Evolutionary conservation across 2,113 vertebrate genomes (phyloP), one percentile per base, ranked within the genome.

Genomic region (Leuciscus idus): DNA sequence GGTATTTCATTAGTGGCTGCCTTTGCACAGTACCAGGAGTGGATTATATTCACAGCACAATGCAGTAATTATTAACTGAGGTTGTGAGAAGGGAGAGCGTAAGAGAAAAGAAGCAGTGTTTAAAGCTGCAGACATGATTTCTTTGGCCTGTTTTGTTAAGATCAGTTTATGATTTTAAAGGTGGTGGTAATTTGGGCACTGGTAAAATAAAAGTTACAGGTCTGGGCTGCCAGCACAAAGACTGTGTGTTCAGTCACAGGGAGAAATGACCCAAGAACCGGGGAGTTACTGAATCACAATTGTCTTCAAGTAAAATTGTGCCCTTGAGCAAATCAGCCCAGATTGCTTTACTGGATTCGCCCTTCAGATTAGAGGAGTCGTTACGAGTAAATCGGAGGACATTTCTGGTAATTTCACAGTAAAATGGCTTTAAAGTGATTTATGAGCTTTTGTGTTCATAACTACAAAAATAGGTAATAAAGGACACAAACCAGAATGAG

Each of bases 11-110:
- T 62, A 19, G 10, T 50, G 19, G 43, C 75, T 46, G 62, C 36
- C 48, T 46, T 87, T 74, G 43, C 66, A 28, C 26, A 84, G 26
- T 84, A 52, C 36, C 15, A 81, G 46, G 12, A 68, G 55, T 85
- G 19, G 79, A 59, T 72, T 36, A 73, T 48, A 59, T 48, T 46
- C 8, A 46, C n/a, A 59, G 4, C 8, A 73, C 55, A 81, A 61
- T 12, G 46, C 33, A 43, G 50, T 2, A 76, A 85, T 62, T n/a
- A 73, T 43, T 46, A 73, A 11, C 68, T 66, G 23, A 87, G 15
- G 17, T 30, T 26, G 46, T 39, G 48, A 61, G 62, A 73, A 48
- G 15, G 36, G 23, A 48, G 17, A 81, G 79, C 2, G n/a, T 43
- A 28, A 9, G 13, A 64, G 59, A 80, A 62, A 61, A 72, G 68